A percentile compares a stretch with the other conserved stretches of the same genome.
Evolutionary conservation across 2,113 vertebrate genomes (phyloP).

Genomic region (Caranx melampygus): DNA sequence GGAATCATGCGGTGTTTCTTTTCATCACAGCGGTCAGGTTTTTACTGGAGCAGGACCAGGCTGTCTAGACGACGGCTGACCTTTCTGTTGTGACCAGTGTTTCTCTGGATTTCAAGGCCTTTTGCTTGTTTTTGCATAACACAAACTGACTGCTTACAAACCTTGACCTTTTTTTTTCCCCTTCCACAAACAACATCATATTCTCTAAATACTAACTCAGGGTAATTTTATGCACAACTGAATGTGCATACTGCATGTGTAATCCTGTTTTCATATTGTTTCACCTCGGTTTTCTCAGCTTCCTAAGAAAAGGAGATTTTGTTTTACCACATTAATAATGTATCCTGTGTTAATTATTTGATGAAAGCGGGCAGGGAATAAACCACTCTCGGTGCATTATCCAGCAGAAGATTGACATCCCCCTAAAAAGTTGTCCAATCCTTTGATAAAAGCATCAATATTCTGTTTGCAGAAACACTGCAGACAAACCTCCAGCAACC

Average conservation of each 20-base stretch:
- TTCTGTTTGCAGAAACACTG: neutral
- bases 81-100: slow-evolving; percentile 65
- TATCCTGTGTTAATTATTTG: neutral
- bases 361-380: slow-evolving; percentile 1
- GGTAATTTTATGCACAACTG: neutral
- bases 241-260: neutral
- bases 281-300: neutral
- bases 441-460: neutral
- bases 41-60: slow-evolving; percentile 45
- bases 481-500: neutral
- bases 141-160: slow-evolving; percentile 50
- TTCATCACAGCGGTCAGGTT: slow-evolving; percentile 36
- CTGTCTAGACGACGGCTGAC: slow-evolving; percentile 72
- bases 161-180: slow-evolving; percentile 62
- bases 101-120: slow-evolving; percentile 44
- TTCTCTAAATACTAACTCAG: slow-evolving; percentile 9
- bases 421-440: neutral
- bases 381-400: neutral
- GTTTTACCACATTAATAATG: slow-evolving; percentile 10
- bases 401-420: neutral
- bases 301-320: neutral
- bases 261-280: neutral
- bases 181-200: slow-evolving; percentile 30
- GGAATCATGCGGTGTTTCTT: slow-evolving; percentile 36
- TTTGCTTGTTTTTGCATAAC: slow-evolving; percentile 63